Evolutionary conservation across 35 echinoderm and acorn worm genomes (phyloP), one percentile per base, ranked within the genome.

Genomic region (Anneissia japonica): DNA sequence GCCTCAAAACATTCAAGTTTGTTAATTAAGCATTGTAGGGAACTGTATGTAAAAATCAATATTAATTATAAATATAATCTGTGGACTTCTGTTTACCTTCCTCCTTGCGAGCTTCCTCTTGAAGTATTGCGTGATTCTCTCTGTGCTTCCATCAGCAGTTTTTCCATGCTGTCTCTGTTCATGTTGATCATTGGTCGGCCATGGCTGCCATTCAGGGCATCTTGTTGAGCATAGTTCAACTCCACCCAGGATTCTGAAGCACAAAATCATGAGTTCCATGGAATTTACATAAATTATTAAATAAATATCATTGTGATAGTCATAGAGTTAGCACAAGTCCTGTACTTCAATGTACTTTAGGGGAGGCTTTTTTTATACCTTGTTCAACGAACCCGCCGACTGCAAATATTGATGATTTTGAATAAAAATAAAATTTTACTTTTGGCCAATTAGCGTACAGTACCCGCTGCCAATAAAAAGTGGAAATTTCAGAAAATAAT

Each of bases 71-170:
- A 33, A 17, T 17, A 78, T 23, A 31, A 78, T 23, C 13, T 23
- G 13, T 78, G 12, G 11, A 17, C 17, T 32, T 30, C 55, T 9
- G 19, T 46, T 26, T 82, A 93, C 96, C 92, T 99, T 40, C 96
- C 96, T 74, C 91, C 96, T 39, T 93, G 89, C 29, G 96, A 99
- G 34, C 96, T 93, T 26, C 92, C 96, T 46, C 96, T 97, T 26
- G 92, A 99, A 39, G 92, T 94, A 31, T 92, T 94, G 7, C 96
- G 37, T 45, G 92, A 94, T 39, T 99, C 96, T 81, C 96, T 93
- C 87, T 93, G 96, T 80, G 96, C 96, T 82, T 99, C 96, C 91
- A 99, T 99, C 74, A 99, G 73, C 7, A 99, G 35, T 51, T 99
- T 99, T 86, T 99, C 96, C 96, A 99, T 99, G 74, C 91, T 99